Evolutionary conservation across 2,113 vertebrate species (phyloP).

Genomic region (Notechis scutatus): DNA sequence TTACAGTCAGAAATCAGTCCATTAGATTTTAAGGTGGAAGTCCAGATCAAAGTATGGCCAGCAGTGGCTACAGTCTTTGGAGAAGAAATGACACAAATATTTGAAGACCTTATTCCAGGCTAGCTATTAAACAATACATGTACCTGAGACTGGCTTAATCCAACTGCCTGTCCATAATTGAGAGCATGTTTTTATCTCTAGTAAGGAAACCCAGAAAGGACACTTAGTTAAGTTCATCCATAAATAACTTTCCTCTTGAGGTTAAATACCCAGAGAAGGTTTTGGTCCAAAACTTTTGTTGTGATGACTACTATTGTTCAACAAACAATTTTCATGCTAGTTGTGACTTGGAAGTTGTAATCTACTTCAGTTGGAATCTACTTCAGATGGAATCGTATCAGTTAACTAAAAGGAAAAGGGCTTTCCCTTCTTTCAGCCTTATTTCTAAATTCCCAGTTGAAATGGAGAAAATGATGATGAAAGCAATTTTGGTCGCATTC

Average conservation of each 20-base stretch:
- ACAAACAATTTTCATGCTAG: neutral
- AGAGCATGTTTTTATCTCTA: neutral
- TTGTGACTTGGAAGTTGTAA: neutral
- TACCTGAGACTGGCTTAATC: neutral
- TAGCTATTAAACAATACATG: neutral
- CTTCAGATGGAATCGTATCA: neutral
- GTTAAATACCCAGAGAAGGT: neutral
- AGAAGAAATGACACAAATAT: neutral
- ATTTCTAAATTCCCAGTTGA: neutral
- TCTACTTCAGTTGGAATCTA: neutral
- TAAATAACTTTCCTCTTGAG: neutral
- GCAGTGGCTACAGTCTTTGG: neutral
- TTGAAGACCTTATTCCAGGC: neutral
- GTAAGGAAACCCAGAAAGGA: neutral
- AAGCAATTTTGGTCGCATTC: neutral
- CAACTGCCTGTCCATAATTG: neutral
- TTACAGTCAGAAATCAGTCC: neutral
- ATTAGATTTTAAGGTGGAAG: neutral
- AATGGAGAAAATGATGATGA: neutral
- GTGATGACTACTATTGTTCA: neutral
- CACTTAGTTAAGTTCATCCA: neutral
- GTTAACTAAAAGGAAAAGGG: neutral
- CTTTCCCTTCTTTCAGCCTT: neutral
- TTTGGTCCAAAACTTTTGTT: neutral
- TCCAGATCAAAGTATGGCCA: neutral